Conservation (phyloP, 2,113 vertebrate genomes). For the human (Homo sapiens) region DNA sequence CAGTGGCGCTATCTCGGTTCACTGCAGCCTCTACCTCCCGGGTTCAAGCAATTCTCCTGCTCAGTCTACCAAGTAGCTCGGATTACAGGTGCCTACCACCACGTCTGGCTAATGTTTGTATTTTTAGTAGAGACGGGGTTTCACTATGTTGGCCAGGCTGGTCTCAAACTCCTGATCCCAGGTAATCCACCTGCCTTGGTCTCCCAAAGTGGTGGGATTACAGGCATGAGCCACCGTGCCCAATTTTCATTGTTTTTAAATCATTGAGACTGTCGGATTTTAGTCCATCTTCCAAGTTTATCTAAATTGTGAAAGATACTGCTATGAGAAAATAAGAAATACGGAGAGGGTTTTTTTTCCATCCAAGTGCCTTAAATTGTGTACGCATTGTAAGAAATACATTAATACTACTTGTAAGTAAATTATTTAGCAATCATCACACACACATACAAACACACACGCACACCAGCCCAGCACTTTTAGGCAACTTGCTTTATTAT, state of each 20-base stretch:
- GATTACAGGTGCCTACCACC: too few relatives aligned
- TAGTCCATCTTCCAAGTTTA: neutral
- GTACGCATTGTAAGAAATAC: neutral
- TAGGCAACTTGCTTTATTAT: neutral
- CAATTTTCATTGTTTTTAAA: neutral
- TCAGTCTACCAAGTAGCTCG: too few relatives aligned
- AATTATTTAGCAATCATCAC: neutral
- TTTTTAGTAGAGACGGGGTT: too few relatives aligned
- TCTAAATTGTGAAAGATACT: neutral
- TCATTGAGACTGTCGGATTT: neutral
- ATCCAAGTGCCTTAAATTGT: neutral
- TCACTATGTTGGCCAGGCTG: too few relatives aligned
- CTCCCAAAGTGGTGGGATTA: too few relatives aligned
- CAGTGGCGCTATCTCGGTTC: too few relatives aligned
- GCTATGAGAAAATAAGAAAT: neutral
- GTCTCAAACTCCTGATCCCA: too few relatives aligned
- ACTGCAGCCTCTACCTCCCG: too few relatives aligned
- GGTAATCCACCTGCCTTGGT: too few relatives aligned
- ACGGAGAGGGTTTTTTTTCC: neutral
- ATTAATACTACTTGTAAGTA: neutral
- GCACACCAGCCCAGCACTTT: neutral
- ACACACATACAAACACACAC: neutral
- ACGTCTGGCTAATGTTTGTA: too few relatives aligned
- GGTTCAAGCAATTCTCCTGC: too few relatives aligned
- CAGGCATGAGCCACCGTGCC: too few relatives aligned